Evolutionary conservation across 2,888 invertebrate species (phyloP).

Genomic region (Melieria crassipennis): DNA sequence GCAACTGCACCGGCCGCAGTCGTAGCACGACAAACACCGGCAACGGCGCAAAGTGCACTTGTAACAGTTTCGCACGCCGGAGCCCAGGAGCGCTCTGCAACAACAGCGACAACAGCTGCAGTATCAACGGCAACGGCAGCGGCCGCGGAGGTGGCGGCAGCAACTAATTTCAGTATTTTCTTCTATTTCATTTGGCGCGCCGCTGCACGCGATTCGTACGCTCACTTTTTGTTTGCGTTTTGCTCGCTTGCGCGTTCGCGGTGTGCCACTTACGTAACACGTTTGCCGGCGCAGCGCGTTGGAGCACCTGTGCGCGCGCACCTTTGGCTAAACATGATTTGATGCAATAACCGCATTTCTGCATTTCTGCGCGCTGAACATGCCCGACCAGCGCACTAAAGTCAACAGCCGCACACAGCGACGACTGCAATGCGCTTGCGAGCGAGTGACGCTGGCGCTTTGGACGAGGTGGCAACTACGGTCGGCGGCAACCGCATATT

Average conservation of each 20-base stretch:
- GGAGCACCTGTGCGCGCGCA: constrained; percentile 21
- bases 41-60: constrained; percentile 11
- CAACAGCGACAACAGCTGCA: no score
- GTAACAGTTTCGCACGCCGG: constrained; percentile 19
- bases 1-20: not conserved
- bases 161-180: not conserved
- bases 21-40: not conserved
- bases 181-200: not conserved
- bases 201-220: constrained; percentile 3
- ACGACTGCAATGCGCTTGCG: no score
- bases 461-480: no score
- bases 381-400: not conserved
- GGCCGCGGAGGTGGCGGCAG: no score
- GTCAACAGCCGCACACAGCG: no score
- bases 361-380: not conserved
- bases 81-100: constrained; percentile 2
- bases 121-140: no score
- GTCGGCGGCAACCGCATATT: no score
- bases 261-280: constrained; percentile 11
- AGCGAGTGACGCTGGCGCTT: no score
- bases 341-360: not conserved
- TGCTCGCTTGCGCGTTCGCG: not conserved
- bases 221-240: constrained; percentile 7
- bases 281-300: not conserved
- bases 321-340: constrained; percentile 6